phyloP scores from a whole-genome alignment of 2,113 vertebrate genomes.

The Choloepus hoffmanni region DNA sequence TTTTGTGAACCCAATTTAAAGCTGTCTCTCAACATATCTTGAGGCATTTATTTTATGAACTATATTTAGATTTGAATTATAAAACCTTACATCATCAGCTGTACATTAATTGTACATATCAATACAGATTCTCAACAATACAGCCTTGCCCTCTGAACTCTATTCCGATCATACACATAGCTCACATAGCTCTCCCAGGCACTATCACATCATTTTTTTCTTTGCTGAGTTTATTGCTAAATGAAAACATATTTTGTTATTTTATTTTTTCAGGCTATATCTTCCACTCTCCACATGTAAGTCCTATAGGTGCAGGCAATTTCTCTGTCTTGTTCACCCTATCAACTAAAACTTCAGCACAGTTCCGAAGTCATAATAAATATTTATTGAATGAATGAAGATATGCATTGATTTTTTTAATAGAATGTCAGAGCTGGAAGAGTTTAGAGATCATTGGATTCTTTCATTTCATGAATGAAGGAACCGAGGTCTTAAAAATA shows the following conservation, averaged over 20 bases:
- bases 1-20: background rate
- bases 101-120: background rate
- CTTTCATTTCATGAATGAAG: background rate
- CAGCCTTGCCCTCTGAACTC: background rate
- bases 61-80: background rate
- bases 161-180: background rate
- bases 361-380: background rate
- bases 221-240: background rate
- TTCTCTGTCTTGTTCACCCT: background rate
- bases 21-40: background rate
- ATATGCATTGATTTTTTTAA: background rate
- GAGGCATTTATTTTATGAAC: background rate
- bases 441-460: background rate
- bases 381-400: background rate
- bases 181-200: background rate
- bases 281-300: background rate
- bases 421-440: background rate
- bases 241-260: background rate
- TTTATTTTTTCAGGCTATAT: constrained; percentile 1
- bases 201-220: background rate
- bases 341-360: background rate
- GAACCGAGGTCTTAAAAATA: background rate
- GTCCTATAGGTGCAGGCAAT: background rate
- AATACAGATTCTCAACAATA: background rate
- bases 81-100: background rate